These are phyloP conservation scores for Eptatretus burgeri DNA, from an alignment of 2,113 vertebrate species.

Conservation along the genomic window DNA sequence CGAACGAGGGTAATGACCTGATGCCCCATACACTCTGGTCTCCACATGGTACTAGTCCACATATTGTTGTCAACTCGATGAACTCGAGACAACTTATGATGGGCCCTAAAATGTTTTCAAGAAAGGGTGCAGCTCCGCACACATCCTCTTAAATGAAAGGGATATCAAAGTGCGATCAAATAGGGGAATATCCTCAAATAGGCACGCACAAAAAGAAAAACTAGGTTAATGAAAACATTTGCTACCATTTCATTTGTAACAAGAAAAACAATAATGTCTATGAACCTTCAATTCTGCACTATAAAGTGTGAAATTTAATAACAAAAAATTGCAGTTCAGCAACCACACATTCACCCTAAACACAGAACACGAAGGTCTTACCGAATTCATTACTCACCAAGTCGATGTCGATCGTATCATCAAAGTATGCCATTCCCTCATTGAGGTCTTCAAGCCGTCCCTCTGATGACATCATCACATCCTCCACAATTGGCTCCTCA, in stretches of 20 bases:
- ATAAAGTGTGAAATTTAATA: background rate
- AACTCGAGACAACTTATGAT: too few species aligned
- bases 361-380: background rate
- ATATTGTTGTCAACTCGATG: too few species aligned
- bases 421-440: constrained; percentile 75
- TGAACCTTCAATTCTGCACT: background rate
- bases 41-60: too few species aligned
- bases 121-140: too few species aligned
- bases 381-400: constrained; percentile 30
- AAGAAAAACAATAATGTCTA: too few species aligned
- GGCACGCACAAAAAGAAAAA: constrained; percentile 2
- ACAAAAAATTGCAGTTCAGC: background rate
- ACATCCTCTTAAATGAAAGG: too few species aligned
- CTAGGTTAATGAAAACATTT: constrained; percentile 9
- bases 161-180: too few species aligned
- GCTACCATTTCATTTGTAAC: too few species aligned
- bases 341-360: background rate
- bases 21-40: too few species aligned
- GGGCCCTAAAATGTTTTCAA: too few species aligned
- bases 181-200: too few species aligned
- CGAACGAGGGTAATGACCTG: too few species aligned
- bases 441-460: constrained; percentile 93
- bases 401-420: constrained; percentile 95
- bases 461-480: constrained; percentile 99
- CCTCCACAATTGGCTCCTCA: constrained; percentile 94